Conservation (phyloP, 2,113 vertebrate species). For the Rhodinocichla rosea region DNA sequence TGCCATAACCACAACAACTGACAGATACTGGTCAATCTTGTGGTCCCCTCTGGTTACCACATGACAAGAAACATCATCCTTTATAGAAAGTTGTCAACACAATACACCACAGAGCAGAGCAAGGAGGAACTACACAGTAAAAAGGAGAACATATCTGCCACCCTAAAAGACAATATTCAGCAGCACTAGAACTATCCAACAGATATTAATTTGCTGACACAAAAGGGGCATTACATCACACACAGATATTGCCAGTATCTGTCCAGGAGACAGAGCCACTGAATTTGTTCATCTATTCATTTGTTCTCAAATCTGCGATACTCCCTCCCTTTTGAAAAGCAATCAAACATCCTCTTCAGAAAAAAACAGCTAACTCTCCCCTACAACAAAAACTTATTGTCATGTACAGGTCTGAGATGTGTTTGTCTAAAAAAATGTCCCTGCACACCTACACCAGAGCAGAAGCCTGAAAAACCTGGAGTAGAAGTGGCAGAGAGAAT, state of each 20-base stretch:
- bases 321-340: not conserved
- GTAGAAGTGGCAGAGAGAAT: not conserved
- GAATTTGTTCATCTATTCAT: not conserved
- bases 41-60: not conserved
- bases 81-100: not conserved
- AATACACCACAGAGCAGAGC: not conserved
- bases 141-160: not conserved
- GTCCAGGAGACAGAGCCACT: not conserved
- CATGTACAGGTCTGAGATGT: not conserved
- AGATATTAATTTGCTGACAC: not conserved
- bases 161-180: not conserved
- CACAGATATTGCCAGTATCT: not conserved
- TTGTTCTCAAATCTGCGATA: not conserved
- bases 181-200: not conserved
- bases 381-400: not conserved
- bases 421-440: not conserved
- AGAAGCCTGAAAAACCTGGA: not conserved
- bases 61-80: not conserved
- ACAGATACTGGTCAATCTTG: not conserved
- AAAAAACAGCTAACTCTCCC: not conserved
- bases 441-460: not conserved
- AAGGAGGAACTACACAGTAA: not conserved
- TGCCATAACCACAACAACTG: not conserved
- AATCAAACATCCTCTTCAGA: not conserved
- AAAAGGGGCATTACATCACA: not conserved